A percentile compares a stretch with the other conserved stretches of the same genome.
These are phyloP conservation scores for Pionites leucogaster DNA, from an alignment of 2,113 vertebrate species.

Conservation along the genomic window DNA sequence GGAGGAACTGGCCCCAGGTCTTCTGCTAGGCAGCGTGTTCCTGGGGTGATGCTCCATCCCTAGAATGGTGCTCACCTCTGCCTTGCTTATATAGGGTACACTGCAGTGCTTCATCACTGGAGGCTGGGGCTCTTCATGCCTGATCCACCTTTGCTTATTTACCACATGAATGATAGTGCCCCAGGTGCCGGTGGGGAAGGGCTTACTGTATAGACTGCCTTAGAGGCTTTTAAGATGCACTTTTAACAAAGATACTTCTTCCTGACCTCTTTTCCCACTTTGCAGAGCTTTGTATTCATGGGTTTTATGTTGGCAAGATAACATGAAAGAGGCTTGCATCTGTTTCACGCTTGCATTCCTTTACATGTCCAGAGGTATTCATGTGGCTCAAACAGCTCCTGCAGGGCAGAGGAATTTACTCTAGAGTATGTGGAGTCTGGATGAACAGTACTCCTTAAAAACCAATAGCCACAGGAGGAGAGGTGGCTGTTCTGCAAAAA, in stretches of 20 bases:
- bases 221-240: neutral
- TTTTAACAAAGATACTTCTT: neutral
- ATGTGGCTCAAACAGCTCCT: neutral
- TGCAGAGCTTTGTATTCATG: neutral
- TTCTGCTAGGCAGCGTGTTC: neutral
- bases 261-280: neutral
- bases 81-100: neutral
- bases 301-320: neutral
- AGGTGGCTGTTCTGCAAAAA: neutral
- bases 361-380: neutral
- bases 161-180: neutral
- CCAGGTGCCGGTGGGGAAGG: neutral
- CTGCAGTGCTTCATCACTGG: neutral
- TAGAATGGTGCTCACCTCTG: neutral
- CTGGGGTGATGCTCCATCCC: neutral
- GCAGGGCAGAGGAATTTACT: neutral
- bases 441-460: neutral
- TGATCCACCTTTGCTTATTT: neutral
- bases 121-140: rapidly evolving
- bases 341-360: neutral
- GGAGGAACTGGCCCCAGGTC: neutral
- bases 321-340: neutral
- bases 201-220: neutral
- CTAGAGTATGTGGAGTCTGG: neutral
- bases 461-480: neutral